These are phyloP conservation scores for Nomada ferruginata DNA, from an alignment of 2,888 invertebrate species.

Conservation along the genomic window DNA sequence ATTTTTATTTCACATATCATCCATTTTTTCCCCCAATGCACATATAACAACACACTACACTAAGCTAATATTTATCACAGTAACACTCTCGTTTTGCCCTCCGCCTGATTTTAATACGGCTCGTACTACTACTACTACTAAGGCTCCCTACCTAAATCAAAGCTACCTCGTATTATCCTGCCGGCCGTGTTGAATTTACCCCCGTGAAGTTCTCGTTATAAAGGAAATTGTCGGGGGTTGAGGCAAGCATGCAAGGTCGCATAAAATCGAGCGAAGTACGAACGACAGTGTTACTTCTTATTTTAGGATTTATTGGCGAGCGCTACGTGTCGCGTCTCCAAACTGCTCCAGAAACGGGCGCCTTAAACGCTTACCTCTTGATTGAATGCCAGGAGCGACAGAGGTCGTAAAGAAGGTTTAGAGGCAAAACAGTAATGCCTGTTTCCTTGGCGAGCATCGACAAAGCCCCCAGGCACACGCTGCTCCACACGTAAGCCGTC, in stretches of 20 bases:
- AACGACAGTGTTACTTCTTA: constrained; percentile 36
- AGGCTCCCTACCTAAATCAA: not conserved
- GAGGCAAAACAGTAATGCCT: constrained; percentile 91
- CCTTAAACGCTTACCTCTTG: constrained; percentile 86
- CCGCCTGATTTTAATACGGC: no score
- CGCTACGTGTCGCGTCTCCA: constrained; percentile 43
- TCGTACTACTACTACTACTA: no score
- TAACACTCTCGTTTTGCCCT: no score
- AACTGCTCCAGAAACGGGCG: constrained; percentile 33
- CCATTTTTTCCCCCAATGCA: no score
- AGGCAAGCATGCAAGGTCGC: not conserved
- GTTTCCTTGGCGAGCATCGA: constrained; percentile 96
- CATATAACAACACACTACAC: no score
- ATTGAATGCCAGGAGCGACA: constrained; percentile 90
- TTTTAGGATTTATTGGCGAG: constrained; percentile 49
- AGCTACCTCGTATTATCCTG: not conserved
- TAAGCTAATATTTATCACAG: no score
- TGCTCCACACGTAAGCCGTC: constrained; percentile 87
- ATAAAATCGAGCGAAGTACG: constrained; percentile 21
- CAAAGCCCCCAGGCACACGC: constrained; percentile 89
- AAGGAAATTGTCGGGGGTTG: not conserved
- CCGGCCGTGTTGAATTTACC: not conserved
- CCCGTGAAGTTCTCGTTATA: constrained; percentile 13
- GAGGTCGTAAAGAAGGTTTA: constrained; percentile 92
- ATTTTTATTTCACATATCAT: no score